Percentiles rank a stretch among this genome's conserved stretches.
These are phyloP conservation scores for Ormyrus labotus DNA, from an alignment of 2,888 invertebrate species.

Conservation along the genomic window DNA sequence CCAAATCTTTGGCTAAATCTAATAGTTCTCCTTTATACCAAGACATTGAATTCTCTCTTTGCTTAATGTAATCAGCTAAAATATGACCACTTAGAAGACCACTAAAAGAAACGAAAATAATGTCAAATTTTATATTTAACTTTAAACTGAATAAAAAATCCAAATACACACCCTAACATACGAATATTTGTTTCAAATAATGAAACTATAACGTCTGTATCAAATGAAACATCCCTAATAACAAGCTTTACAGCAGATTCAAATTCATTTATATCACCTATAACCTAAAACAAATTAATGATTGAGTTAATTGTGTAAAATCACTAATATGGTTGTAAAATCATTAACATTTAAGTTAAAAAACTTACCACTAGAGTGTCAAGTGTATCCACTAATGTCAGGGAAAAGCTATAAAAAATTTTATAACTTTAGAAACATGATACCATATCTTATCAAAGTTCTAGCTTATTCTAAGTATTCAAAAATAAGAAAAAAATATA, in stretches of 20 bases:
- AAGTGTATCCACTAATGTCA: slow-evolving; percentile 95
- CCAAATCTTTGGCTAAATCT: slow-evolving; percentile 93
- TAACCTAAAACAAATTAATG: slow-evolving; percentile 76
- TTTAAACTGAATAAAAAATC: slow-evolving; percentile 4
- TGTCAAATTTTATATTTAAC: slow-evolving; percentile 16
- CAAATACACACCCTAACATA: slow-evolving; percentile 88
- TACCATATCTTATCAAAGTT: too few species aligned
- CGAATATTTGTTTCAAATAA: slow-evolving; percentile 99
- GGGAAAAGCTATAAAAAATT: slow-evolving; percentile 88
- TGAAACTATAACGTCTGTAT: slow-evolving; percentile 95
- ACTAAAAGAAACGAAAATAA: slow-evolving; percentile 74
- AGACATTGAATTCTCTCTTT: slow-evolving; percentile 83
- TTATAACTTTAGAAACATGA: slow-evolving; percentile 4
- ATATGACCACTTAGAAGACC: slow-evolving; percentile 96
- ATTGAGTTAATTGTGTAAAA: not conserved
- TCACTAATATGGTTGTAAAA: not conserved
- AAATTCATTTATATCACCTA: slow-evolving; percentile 96
- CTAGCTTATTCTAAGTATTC: not conserved
- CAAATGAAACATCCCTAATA: slow-evolving; percentile 91
- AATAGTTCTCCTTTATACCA: slow-evolving; percentile 94
- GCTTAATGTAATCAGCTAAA: slow-evolving; percentile 88
- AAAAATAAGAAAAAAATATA: too few species aligned
- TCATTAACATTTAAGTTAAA: slow-evolving; percentile 35
- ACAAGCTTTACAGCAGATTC: slow-evolving; percentile 92
- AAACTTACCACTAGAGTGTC: slow-evolving; percentile 89